Base-by-base conservation (phyloP, 2,888 invertebrate genomes). In the Hirtodrosophila trivittata region DNA sequence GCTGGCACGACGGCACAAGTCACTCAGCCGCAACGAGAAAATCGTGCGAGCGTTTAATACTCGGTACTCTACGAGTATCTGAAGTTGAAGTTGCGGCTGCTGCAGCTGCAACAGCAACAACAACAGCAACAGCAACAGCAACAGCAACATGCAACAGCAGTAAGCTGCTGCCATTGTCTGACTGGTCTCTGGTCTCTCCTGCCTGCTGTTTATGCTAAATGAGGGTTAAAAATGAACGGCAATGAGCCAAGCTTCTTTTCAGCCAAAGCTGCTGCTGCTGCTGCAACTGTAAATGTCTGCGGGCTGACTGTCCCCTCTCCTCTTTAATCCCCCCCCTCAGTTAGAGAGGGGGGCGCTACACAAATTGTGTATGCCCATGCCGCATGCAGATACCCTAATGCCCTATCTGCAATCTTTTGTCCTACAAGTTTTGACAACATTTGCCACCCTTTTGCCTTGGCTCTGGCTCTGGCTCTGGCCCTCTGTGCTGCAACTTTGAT, bases 1-100 rank as follows among this genome's bases (percentile, higher is more conserved):
- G 49, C 57, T 69, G 75, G 86, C 84, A 81, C 86, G 84, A 80
- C 84, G 74, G 81, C 86, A 83, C 84, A 80, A 80, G 84, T 83
- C 84, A 81, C 75, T 82, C 82, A 84, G 86, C 84, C 80, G 82
- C 81, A 86, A 86, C 84, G 77, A 86, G 86, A 84, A 84, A 84
- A 86, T 81, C 86, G 82, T 86, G 82, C 82, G 84, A 86, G 84
- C 75, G 84, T 77, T 86, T 82, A 86, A 80, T 75, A 55, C 71
- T 35, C 54, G 39, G 25, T 42, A 46, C 39, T 35, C 37, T 37
- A 32, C 43, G 45, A 58, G 63, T 45, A 35, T 25, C 43, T 28
- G 58, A 16, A 59, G 62, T 57, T 64, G 66, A 18, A 41, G 58
- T 52, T 68, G 52, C 28, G 25, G 51, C 35, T 37, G 50, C 3